Evolutionary conservation across 1,140 invertebrate species (phyloP).

Genomic region (Saccostrea echinata): DNA sequence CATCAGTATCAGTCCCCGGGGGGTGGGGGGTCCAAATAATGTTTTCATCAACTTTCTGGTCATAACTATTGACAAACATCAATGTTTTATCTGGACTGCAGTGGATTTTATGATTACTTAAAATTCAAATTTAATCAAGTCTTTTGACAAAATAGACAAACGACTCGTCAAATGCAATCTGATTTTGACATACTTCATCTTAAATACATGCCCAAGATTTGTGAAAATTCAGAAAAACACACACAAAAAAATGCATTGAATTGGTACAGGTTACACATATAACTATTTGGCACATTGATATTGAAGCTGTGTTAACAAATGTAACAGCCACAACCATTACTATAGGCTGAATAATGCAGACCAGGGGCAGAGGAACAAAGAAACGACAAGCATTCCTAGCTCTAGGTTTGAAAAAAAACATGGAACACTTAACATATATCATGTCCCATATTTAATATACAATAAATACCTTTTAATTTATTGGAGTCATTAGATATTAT

Average conservation of each 20-base stretch:
- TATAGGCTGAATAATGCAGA: slow-evolving; percentile 14
- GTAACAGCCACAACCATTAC: slow-evolving; percentile 23
- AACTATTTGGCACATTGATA: slow-evolving; percentile 26
- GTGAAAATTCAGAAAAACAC: not conserved
- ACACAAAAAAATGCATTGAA: slow-evolving; percentile 1
- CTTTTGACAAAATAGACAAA: not conserved
- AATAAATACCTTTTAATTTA: not conserved
- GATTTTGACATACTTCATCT: not conserved
- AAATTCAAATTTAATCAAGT: not conserved
- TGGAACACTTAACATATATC: slow-evolving; percentile 15
- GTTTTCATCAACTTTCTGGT: not conserved
- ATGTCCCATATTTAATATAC: not conserved
- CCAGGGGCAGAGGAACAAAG: not conserved
- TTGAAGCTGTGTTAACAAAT: slow-evolving; percentile 28
- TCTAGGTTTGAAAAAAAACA: not conserved
- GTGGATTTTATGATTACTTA: not conserved
- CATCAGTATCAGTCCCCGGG: not conserved
- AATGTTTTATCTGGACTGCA: slow-evolving; percentile 4
- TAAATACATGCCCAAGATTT: not conserved
- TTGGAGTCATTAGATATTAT: not conserved
- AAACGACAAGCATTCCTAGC: not conserved
- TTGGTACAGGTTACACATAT: slow-evolving; percentile 10
- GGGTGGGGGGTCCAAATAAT: not conserved
- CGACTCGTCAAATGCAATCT: not conserved
- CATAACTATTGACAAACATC: not conserved